These are phyloP conservation scores for Dryomyza anilis DNA, from an alignment of 2,888 invertebrate genomes.

Conservation along the genomic window DNA sequence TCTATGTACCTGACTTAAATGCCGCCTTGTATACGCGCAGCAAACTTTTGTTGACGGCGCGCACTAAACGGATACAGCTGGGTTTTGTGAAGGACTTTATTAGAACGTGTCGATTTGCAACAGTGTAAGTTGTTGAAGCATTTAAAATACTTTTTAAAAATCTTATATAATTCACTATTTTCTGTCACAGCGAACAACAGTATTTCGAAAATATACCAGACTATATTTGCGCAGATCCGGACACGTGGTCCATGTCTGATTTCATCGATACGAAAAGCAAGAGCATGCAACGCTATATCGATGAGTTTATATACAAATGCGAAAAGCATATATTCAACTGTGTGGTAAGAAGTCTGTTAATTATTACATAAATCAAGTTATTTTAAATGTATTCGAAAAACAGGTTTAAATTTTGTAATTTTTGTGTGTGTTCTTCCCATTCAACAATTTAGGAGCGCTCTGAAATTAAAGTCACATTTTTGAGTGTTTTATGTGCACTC, in stretches of 20 bases:
- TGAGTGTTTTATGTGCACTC: too few relatives aligned
- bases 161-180: slow-evolving; percentile 5
- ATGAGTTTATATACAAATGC: slow-evolving; percentile 66
- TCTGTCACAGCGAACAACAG: slow-evolving; percentile 63
- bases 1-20: slow-evolving; percentile 75
- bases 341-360: slow-evolving; percentile 62
- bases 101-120: slow-evolving; percentile 71
- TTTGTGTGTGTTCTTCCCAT: too few relatives aligned
- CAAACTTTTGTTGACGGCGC: slow-evolving; percentile 67
- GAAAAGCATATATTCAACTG: slow-evolving; percentile 67
- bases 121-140: slow-evolving; percentile 61
- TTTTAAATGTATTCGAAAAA: background rate
- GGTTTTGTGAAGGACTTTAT: slow-evolving; percentile 75
- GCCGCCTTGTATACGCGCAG: slow-evolving; percentile 69
- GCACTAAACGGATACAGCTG: slow-evolving; percentile 70
- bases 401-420: too few relatives aligned
- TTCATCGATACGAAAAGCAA: slow-evolving; percentile 70
- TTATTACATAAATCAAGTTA: background rate
- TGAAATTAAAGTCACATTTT: too few relatives aligned
- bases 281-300: slow-evolving; percentile 66
- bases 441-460: too few relatives aligned
- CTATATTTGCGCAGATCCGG: slow-evolving; percentile 69
- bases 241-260: slow-evolving; percentile 76
- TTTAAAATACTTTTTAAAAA: background rate
- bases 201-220: slow-evolving; percentile 66